phyloP scores from a whole-genome alignment of 2,113 vertebrate species.

The Sterna hirundo region DNA sequence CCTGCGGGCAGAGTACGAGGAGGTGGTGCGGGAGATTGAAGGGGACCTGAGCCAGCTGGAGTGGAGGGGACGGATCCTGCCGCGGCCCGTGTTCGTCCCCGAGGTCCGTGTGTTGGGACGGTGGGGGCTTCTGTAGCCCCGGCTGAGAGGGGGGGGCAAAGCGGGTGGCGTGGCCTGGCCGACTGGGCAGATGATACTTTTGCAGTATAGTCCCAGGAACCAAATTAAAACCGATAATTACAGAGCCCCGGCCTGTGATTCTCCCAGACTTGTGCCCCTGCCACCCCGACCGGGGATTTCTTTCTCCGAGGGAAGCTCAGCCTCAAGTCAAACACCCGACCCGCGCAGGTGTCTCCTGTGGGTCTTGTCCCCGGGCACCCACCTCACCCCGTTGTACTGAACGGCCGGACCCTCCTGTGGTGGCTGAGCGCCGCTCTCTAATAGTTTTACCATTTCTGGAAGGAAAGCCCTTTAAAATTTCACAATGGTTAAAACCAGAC shows the following conservation, averaged over 20 bases:
- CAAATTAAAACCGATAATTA: accelerated
- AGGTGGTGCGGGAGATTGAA: constrained; percentile 83
- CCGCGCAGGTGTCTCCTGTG: accelerated
- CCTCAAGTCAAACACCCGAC: accelerated
- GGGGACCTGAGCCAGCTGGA: constrained; percentile 72
- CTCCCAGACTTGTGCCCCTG: not conserved
- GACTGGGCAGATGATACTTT: accelerated
- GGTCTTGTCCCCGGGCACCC: not conserved
- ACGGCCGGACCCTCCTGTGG: accelerated
- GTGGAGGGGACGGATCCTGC: constrained; percentile 75
- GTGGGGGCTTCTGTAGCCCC: not conserved
- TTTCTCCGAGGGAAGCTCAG: not conserved
- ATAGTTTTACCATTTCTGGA: too few species aligned
- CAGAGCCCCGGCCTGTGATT: accelerated
- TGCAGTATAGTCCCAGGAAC: accelerated
- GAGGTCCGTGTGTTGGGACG: not conserved
- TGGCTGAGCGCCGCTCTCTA: accelerated
- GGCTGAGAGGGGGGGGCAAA: accelerated
- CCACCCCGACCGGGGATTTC: not conserved
- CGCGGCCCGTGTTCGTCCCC: constrained; percentile 76
- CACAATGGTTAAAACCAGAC: accelerated
- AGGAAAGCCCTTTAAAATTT: not conserved
- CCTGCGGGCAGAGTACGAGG: constrained; percentile 80
- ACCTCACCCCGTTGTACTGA: accelerated
- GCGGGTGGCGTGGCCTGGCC: accelerated